Base-by-base conservation (phyloP, 1,140 invertebrate species). In the Aleiodes sp. region DNA sequence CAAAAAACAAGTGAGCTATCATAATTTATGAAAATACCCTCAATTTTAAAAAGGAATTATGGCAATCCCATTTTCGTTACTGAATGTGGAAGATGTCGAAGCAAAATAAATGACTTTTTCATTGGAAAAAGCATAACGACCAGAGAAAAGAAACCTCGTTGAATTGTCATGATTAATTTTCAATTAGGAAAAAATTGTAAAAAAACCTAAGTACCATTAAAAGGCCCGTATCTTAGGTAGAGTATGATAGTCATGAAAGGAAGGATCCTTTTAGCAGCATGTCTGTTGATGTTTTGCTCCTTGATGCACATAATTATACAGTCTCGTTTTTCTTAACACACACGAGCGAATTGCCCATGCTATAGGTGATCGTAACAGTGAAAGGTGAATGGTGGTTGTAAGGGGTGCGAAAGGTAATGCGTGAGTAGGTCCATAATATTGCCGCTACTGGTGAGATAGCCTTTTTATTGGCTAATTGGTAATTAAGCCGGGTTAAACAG, bases 381-480 rank as follows among this genome's bases (percentile, higher is more conserved):
- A 28, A 41, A 39, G 24, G 12, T 14, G 8, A 39, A 33, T 46
- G 9, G 62, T 14, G 14, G 12, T 63, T 16, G 24, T 16, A 7
- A 57, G 14, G 10, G 24, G 16, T 16, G 59, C 14, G 8, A 68
- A 43, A 66, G 52, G 62, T 60, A 61, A 56, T 46, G 60, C 65
- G 65, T 39, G 71, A 65, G 72, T 70, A 41, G 62, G 66, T 70
- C 72, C 75, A 74, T 79, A 81, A 81, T 57, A 71, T 73, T 65
- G 70, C 35, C 60, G 46, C 73, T 76, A 74, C 78, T 75, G 72
- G 71, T 66, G 31, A 19, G 14, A 46, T 46, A 46, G 75, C 75
- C 24, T 82, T 82, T 82, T 82, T 82, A 82, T 83, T 81, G 75
- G 75, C 80, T 83, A 81, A 83, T 84, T 83, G 80, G 81, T 83